phyloP scores from a whole-genome alignment of 2,113 vertebrate genomes.

The Lepisosteus oculatus region DNA sequence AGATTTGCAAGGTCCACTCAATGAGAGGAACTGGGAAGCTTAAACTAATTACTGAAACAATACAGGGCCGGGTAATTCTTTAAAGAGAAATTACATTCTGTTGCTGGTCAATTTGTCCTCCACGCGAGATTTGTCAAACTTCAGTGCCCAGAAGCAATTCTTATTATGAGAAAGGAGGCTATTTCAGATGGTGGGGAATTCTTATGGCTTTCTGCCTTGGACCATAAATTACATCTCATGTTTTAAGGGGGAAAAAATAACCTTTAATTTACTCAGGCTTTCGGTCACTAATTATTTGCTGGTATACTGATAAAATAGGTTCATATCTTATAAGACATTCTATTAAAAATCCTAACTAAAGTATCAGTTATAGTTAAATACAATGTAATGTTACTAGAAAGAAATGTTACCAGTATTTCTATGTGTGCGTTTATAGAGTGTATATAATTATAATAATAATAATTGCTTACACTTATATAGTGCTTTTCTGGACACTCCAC shows the following conservation, averaged over 20 bases:
- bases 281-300: constrained; percentile 15
- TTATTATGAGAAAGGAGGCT: constrained; percentile 42
- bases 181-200: constrained; percentile 42
- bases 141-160: constrained; percentile 41
- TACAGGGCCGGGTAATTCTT: constrained; percentile 42
- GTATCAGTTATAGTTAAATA: too few relatives aligned
- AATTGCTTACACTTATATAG: too few relatives aligned
- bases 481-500: too few relatives aligned
- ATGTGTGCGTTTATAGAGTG: too few relatives aligned
- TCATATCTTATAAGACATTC: too few relatives aligned
- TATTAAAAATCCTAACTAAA: too few relatives aligned
- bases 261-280: constrained; percentile 15
- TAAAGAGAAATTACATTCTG: constrained; percentile 52
- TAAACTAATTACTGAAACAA: constrained; percentile 55
- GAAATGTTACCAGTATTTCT: too few relatives aligned
- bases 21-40: constrained; percentile 32
- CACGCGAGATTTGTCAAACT: constrained; percentile 55
- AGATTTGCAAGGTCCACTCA: constrained; percentile 32
- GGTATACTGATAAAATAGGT: too few relatives aligned
- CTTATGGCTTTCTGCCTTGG: constrained; percentile 44
- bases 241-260: constrained; percentile 19
- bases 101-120: constrained; percentile 60
- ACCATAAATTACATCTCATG: constrained; percentile 61
- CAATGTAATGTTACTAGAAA: too few relatives aligned
- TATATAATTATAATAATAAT: too few relatives aligned